phyloP scores from a whole-genome alignment of 2,888 invertebrate genomes.

The Drosophila koepferae region DNA sequence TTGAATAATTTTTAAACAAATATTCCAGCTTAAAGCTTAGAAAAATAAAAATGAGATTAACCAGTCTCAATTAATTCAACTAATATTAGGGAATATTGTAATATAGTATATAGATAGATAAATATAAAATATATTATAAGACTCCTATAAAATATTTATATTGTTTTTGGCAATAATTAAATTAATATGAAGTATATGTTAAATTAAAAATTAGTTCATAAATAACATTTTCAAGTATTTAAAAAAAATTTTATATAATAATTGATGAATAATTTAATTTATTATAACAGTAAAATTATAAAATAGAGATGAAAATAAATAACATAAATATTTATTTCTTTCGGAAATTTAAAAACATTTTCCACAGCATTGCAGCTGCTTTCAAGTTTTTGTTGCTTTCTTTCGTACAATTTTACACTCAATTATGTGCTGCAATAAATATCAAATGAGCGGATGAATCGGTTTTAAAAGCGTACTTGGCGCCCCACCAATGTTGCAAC shows the following conservation, averaged over 20 bases:
- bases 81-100: too few species aligned
- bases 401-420: conserved; percentile 71
- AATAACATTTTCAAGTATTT: too few species aligned
- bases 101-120: too few species aligned
- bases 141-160: background rate
- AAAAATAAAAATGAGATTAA: too few species aligned
- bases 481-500: conserved; percentile 53
- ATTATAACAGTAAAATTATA: too few species aligned
- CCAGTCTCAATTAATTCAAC: too few species aligned
- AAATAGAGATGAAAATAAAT: background rate
- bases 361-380: conserved; percentile 29
- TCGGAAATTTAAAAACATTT: background rate
- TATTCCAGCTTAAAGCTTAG: too few species aligned
- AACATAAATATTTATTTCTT: background rate
- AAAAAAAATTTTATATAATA: too few species aligned
- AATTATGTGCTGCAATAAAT: conserved; percentile 77
- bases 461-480: conserved; percentile 79
- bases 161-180: background rate
- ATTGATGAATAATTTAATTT: too few species aligned
- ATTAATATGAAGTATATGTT: background rate
- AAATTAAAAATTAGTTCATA: background rate
- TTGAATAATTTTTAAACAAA: too few species aligned
- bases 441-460: conserved; percentile 69
- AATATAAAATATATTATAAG: background rate
- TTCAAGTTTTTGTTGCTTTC: conserved; percentile 26